Evolutionary conservation across 1,140 invertebrate species (phyloP), one percentile per base, ranked within the genome.

Genomic region (Calliopsis andreniformis): DNA sequence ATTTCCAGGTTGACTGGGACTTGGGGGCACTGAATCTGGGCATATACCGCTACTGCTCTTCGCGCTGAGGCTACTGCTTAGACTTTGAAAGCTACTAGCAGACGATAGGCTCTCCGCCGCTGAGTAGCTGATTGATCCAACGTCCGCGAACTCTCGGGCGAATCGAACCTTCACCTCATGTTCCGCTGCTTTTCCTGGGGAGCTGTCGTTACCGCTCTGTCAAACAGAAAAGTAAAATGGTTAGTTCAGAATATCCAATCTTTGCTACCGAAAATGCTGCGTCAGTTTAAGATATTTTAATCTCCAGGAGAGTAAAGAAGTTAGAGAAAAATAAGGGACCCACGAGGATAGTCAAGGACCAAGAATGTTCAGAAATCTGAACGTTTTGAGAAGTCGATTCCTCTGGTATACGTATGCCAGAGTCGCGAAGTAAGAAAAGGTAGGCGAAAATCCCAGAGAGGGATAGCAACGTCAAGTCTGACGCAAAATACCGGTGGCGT

Each of bases 81-180:
- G 59, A 63, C 89, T 91, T 28, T 87, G 88, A 58, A 87, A 87
- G 35, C 88, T 90, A 67, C 89, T 89, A 10, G 86, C 86, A 14
- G 88, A 88, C 0, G 89, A 91, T 3, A 90, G 63, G 51, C 82
- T 87, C 14, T 87, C 86, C 7, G 76, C 72, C 0, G 51, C 75
- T 64, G 73, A 61, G 45, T 59, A 64, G 39, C 20, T 42, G 32
- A 61, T 56, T 25, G 68, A 58, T 20, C 59, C 49, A 51, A 80
- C 83, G 62, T 91, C 89, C 2, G 78, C 78, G 43, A 88, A 89
- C 49, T 90, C 89, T 8, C 88, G 87, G 23, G 81, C 75, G 45
- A 90, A 89, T 18, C 77, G 83, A 20, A 88, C 88, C 56, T 90
- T 89, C 30, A 90, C 79, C 64, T 87, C 85, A 79, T 90, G 87